Base-by-base conservation (phyloP, 2,113 vertebrate species). In the Neogobius melanostomus region DNA sequence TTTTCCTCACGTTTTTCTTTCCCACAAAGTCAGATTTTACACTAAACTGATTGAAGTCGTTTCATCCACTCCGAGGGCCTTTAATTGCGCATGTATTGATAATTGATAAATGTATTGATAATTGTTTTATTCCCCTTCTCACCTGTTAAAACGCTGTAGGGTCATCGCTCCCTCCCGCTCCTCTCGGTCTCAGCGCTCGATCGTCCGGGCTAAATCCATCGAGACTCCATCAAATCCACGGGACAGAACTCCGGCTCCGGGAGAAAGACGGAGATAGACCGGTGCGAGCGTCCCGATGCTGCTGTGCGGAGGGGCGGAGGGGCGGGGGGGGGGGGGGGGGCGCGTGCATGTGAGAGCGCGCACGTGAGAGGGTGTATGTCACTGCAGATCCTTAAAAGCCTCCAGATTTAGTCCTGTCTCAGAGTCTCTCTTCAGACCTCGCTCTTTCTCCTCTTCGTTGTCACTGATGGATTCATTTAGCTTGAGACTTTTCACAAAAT, bases 101-200 rank as follows among this genome's bases (percentile, higher is more conserved):
- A 36, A 36, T n/a, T n/a, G n/a, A n/a, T n/a, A n/a, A n/a, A n/a
- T n/a, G n/a, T n/a, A n/a, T n/a, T n/a, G n/a, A n/a, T 36, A 36
- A 2, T 36, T 36, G 3, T 36, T 36, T 36, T 36, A 2, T 36
- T 36, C 28, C 4, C 28, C 28, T 15, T 61, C 57, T 61, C 36
- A 61, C 57, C 57, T 61, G 57, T 44, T 61, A 43, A 61, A 61
- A 61, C 7, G 14, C 57, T 61, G 57, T 8, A 4, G 57, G 36
- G 6, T 61, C 57, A 61, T 61, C 9, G 57, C 3, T 61, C 57
- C 57, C 14, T 61, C 57, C 49, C 15, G 49, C 49, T n/a, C 14
- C 14, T 42, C 57, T 60, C 57, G 12, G 10, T 15, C 28, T 43
- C 57, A 15, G 12, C 5, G 15, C 12, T 43, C 36, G 2, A 7